These are phyloP conservation scores for Meiosimyza platycephala DNA, from an alignment of 2,888 invertebrate species.

Conservation along the genomic window DNA sequence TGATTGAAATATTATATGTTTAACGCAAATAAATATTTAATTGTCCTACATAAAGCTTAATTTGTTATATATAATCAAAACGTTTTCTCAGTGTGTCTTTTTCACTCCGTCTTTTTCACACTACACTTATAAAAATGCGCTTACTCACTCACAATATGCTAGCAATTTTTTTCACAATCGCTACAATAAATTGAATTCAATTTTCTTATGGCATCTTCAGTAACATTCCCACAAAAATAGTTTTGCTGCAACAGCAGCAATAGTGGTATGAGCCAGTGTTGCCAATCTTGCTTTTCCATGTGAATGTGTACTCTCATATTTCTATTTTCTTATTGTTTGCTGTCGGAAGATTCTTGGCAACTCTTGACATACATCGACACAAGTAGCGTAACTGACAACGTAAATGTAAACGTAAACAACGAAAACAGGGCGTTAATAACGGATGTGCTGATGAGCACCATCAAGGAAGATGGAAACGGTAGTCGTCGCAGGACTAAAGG, in stretches of 20 bases:
- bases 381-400: neutral
- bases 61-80: too few relatives aligned
- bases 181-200: slow-evolving; percentile 15
- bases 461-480: neutral
- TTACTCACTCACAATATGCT: too few relatives aligned
- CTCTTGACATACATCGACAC: slow-evolving; percentile 23
- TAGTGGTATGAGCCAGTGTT: slow-evolving; percentile 6
- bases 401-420: neutral
- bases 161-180: too few relatives aligned
- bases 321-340: neutral
- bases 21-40: too few relatives aligned
- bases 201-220: slow-evolving; percentile 17
- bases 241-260: neutral
- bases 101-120: neutral
- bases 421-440: slow-evolving; percentile 19
- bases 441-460: slow-evolving; percentile 11
- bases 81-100: too few relatives aligned
- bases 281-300: slow-evolving; percentile 3
- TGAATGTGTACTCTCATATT: neutral
- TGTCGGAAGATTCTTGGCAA: neutral
- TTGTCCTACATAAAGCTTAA: too few relatives aligned
- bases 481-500: too few relatives aligned
- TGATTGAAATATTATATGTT: too few relatives aligned
- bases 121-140: too few relatives aligned
- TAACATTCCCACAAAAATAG: slow-evolving; percentile 6